Evolutionary conservation across 2,797 vertebrate genomes (phyloP).

Genomic region (Rhabdophis nuchalis): DNA sequence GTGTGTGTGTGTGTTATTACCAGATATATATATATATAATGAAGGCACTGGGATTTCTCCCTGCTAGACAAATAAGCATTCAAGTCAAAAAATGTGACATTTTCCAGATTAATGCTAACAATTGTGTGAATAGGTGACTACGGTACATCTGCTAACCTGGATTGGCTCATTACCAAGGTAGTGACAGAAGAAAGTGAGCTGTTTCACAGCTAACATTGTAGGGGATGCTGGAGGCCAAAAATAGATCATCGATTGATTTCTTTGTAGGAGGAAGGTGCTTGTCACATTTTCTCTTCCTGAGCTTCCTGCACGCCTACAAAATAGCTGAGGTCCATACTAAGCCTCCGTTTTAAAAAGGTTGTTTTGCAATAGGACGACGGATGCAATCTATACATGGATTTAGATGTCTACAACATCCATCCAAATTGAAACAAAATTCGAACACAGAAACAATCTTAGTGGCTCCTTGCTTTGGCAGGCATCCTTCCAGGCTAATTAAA

Average conservation of each 20-base stretch:
- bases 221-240: background rate
- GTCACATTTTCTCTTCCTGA: background rate
- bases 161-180: background rate
- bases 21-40: background rate
- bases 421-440: background rate
- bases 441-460: background rate
- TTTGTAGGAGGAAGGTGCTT: background rate
- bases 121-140: background rate
- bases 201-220: background rate
- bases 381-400: background rate
- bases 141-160: background rate
- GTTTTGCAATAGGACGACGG: background rate
- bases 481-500: background rate
- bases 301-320: background rate
- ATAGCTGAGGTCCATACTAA: background rate
- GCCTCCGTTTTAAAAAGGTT: background rate
- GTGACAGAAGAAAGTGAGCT: background rate
- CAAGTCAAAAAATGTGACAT: background rate
- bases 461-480: background rate
- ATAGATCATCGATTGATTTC: background rate
- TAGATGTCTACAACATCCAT: background rate
- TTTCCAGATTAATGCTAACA: background rate
- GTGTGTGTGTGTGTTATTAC: background rate
- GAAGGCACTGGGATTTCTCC: background rate
- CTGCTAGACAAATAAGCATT: background rate